Base-by-base conservation (phyloP, 1,140 invertebrate genomes). In the Lasioglossum baleicum region DNA sequence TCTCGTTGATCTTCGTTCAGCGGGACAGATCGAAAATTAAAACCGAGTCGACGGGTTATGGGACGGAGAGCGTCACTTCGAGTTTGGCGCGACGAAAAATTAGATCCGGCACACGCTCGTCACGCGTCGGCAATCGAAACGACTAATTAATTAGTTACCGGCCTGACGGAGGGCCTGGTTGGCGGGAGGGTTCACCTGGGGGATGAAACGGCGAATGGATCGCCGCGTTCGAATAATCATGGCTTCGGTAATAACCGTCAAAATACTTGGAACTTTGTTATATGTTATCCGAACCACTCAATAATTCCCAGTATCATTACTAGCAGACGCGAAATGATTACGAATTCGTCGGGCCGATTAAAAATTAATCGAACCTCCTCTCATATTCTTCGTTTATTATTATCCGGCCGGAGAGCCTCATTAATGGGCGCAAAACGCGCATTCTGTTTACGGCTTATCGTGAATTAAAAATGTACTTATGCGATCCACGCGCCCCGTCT, bases 101-200 rank as follows among this genome's bases (percentile, higher is more conserved):
- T 64, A 53, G 44, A 74, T 40, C 26, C 13, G 40, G 31, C 72
- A 17, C 20, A 17, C 20, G 22, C 31, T n/a, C 15, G 58, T 74
- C 61, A 40, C 61, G 44, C 51, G 65, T 35, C 61, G 31, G 51
- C 63, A 56, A 75, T 66, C 65, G 66, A 75, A 53, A 58, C 51
- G 61, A 48, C 63, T 66, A 66, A 75, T 75, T 75, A 67, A 20
- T 67, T 75, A 75, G n/a, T 48, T 15, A 3, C 44, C 44, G 44
- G 26, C 26, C 26, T 26, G 26, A 0, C 26, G 26, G 26, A 1
- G 0, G 26, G 26, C 26, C 26, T 26, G 26, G 26, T 26, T 0
- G 26, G 26, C 0, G 26, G 1, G 26, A 1, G 26, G 26, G 26
- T 26, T 26, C 26, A 26, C 26, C 26, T 26, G 10, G 10, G 11